Conservation (phyloP, 2,888 invertebrate species). For the Lasioglossum vierecki region DNA sequence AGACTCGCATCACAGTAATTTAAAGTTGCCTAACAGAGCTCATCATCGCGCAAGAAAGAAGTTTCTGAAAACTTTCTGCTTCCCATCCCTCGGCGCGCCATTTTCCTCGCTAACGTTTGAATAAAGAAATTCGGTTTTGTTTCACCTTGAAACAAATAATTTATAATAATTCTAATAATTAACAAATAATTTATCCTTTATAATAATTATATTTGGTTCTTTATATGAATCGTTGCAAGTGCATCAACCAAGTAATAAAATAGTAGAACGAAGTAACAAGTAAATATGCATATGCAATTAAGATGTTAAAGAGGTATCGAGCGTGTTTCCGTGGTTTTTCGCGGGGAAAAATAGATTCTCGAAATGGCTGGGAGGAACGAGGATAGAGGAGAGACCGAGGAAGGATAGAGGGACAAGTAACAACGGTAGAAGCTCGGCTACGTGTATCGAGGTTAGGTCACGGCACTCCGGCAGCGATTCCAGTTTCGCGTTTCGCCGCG, state of each 20-base stretch:
- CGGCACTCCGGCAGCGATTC: constrained; percentile 71
- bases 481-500: constrained; percentile 80
- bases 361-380: background rate
- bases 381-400: background rate
- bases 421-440: constrained; percentile 35
- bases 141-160: too few species aligned
- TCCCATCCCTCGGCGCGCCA: too few species aligned
- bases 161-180: too few species aligned
- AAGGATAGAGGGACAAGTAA: constrained; percentile 11
- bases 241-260: background rate
- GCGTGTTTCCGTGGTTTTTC: background rate
- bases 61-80: background rate
- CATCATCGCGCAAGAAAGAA: background rate
- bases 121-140: too few species aligned
- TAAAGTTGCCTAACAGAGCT: background rate
- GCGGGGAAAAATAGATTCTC: constrained; percentile 17
- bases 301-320: background rate
- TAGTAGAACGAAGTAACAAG: background rate
- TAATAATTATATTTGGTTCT: too few species aligned
- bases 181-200: too few species aligned
- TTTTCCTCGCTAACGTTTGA: too few species aligned
- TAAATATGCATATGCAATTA: background rate
- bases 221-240: too few species aligned
- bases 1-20: background rate
- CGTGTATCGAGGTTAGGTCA: constrained; percentile 66